These are phyloP conservation scores for Macroramphosus scolopax DNA, from an alignment of 2,797 vertebrate species.

Conservation along the genomic window DNA sequence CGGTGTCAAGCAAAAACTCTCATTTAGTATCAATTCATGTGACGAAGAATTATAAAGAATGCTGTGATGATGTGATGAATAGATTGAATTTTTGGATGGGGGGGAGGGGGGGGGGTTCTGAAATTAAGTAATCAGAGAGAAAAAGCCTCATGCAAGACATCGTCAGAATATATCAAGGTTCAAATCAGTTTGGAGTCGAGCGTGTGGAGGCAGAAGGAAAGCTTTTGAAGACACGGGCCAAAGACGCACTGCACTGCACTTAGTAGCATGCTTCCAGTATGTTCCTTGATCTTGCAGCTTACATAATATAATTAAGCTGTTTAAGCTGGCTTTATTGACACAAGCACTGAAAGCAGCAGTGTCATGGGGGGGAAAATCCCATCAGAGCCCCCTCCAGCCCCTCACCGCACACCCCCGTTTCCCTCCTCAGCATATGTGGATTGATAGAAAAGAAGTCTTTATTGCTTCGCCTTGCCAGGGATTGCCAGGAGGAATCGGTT, in stretches of 20 bases:
- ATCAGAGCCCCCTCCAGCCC: conserved; percentile 28
- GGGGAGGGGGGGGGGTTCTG: too few relatives aligned
- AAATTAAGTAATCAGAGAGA: conserved; percentile 16
- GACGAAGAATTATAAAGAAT: conserved; percentile 10
- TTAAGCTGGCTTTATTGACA: conserved; percentile 74
- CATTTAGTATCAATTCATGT: conserved; percentile 24
- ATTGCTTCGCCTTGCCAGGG: conserved; percentile 29
- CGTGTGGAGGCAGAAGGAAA: conserved; percentile 27
- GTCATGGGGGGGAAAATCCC: conserved; percentile 39
- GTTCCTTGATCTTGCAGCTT: conserved; percentile 74
- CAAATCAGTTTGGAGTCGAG: conserved; percentile 30
- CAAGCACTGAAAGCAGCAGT: conserved; percentile 53
- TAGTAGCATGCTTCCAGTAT: conserved; percentile 59
- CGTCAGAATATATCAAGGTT: conserved; percentile 26
- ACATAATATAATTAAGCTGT: conserved; percentile 80
- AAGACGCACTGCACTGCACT: conserved; percentile 30
- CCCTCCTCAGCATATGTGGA: conserved; percentile 49
- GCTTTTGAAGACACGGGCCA: conserved; percentile 35
- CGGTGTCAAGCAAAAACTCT: conserved; percentile 7
- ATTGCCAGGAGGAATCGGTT: conserved; percentile 60
- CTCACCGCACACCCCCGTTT: conserved; percentile 23
- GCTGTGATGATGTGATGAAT: conserved; percentile 5
- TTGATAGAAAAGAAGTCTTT: conserved; percentile 39
- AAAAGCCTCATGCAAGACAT: conserved; percentile 26
- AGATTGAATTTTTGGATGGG: too few relatives aligned